Evolutionary conservation across 2,888 invertebrate genomes (phyloP).

Genomic region (Eristalinus sepulchralis): DNA sequence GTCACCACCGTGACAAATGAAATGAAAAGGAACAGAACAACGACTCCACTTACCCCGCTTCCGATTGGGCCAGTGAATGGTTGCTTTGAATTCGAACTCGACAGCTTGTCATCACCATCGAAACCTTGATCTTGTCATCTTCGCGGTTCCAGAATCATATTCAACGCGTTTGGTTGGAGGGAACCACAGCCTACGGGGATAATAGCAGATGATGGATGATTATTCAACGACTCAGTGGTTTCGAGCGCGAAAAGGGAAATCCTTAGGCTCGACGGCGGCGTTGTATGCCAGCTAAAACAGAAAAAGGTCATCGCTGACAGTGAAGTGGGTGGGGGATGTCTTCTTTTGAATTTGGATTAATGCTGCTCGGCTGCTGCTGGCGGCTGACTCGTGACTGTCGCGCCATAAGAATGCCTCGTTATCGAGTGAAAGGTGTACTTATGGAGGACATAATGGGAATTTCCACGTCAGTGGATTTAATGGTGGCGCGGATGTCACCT

Average conservation of each 20-base stretch:
- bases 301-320: not conserved
- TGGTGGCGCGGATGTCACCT: not conserved
- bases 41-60: not conserved
- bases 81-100: not conserved
- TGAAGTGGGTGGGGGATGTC: not conserved
- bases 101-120: constrained; percentile 10
- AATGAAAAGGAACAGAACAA: not conserved
- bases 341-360: constrained; percentile 22
- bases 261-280: not conserved
- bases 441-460: not conserved
- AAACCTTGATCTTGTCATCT: constrained; percentile 11
- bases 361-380: constrained; percentile 11
- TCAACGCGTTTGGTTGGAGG: not conserved
- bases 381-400: not conserved
- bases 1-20: not conserved
- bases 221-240: not conserved
- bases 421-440: not conserved
- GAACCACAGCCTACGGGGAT: not conserved
- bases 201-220: constrained; percentile 22
- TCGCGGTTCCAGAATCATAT: not conserved
- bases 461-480: constrained; percentile 12
- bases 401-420: not conserved
- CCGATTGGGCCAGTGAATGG: not conserved
- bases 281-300: not conserved
- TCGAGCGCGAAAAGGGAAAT: not conserved